Conservation (phyloP, 1,140 invertebrate species). For the Drosophila albomicans region DNA sequence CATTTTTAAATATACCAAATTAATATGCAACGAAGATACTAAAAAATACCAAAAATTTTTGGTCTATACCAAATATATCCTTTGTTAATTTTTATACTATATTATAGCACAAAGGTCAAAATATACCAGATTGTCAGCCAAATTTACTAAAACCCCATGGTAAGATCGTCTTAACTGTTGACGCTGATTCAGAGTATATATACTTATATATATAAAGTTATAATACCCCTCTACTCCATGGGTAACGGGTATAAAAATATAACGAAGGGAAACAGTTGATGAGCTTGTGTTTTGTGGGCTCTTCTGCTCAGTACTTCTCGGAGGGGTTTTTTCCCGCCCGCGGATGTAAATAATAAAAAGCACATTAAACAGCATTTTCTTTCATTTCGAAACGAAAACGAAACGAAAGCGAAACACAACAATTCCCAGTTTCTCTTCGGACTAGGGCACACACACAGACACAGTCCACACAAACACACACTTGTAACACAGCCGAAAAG, state of each 20-base stretch:
- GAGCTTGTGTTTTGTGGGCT: conserved; percentile 57
- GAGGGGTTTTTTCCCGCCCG: conserved; percentile 30
- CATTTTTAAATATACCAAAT: too few species aligned
- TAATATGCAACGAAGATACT: too few species aligned
- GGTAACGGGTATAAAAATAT: neutral
- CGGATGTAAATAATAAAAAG: conserved; percentile 83
- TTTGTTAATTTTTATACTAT: too few species aligned
- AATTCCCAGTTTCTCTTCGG: conserved; percentile 63
- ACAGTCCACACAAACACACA: neutral
- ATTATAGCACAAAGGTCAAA: too few species aligned
- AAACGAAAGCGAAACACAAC: conserved; percentile 75
- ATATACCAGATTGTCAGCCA: too few species aligned
- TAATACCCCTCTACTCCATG: too few species aligned
- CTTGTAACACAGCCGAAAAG: conserved; percentile 46
- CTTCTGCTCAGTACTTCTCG: conserved; percentile 8
- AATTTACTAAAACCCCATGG: too few species aligned
- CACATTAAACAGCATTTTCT: conserved; percentile 83
- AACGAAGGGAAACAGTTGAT: conserved; percentile 53
- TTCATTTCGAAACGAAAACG: conserved; percentile 80
- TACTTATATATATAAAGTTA: too few species aligned
- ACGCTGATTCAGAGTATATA: too few species aligned
- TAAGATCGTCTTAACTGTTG: too few species aligned
- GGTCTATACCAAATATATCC: too few species aligned
- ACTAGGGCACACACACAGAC: conserved; percentile 40
- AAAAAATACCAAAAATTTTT: too few species aligned